Conservation (phyloP, 2,888 invertebrate genomes). For the Drosophila nigricruria region DNA sequence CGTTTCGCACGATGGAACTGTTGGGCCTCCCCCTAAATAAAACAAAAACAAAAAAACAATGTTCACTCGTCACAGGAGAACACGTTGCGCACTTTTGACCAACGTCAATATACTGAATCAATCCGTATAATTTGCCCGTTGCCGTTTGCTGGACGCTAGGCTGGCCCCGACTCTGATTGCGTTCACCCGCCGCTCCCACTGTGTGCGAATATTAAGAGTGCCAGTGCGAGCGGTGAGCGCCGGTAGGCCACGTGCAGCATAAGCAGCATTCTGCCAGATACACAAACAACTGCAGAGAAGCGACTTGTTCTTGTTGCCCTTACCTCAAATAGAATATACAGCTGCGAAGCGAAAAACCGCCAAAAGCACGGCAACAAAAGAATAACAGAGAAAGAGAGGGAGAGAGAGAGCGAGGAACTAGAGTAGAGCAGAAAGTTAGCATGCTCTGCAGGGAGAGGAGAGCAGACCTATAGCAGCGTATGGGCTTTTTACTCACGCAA, state of each 20-base stretch:
- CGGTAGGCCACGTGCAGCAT: constrained; percentile 58
- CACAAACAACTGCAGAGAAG: constrained; percentile 47
- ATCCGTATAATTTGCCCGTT: constrained; percentile 50
- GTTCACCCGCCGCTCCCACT: constrained; percentile 8
- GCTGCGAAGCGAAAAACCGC: constrained; percentile 25
- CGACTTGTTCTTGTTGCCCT: constrained; percentile 43
- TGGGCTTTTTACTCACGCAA: constrained; percentile 56
- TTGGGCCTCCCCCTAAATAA: constrained; percentile 15
- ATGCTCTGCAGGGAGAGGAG: constrained; percentile 12
- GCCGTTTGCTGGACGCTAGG: constrained; percentile 59
- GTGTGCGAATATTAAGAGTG: constrained; percentile 31
- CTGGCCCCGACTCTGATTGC: constrained; percentile 45
- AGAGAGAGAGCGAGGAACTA: constrained; percentile 2
- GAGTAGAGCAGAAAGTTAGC: not conserved
- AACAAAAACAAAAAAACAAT: constrained; percentile 25
- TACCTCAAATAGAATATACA: constrained; percentile 39
- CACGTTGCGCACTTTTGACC: constrained; percentile 71
- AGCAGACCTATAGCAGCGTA: constrained; percentile 4
- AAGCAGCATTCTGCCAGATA: constrained; percentile 67
- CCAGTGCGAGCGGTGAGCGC: constrained; percentile 26
- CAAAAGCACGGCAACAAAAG: constrained; percentile 21
- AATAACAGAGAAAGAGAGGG: constrained; percentile 13
- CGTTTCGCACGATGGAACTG: constrained; percentile 66
- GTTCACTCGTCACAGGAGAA: constrained; percentile 29
- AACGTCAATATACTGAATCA: constrained; percentile 68